Evolutionary conservation across 2,888 invertebrate genomes (phyloP).

Genomic region (Sepiola atlantica): DNA sequence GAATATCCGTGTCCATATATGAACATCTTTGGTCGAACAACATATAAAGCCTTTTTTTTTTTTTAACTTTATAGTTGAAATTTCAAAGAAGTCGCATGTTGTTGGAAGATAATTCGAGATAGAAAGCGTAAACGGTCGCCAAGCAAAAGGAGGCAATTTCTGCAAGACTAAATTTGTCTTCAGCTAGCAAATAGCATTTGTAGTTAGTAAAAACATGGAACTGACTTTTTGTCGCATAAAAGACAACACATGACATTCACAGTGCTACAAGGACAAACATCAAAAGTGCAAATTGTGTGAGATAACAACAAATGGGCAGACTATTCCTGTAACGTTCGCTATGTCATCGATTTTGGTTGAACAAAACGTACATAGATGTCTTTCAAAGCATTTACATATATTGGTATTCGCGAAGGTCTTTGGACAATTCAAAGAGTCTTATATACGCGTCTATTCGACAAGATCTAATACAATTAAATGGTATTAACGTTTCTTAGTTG

Average conservation of each 20-base stretch:
- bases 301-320: background rate
- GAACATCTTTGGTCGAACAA: background rate
- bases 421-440: background rate
- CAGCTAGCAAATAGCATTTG: background rate
- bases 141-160: background rate
- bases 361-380: background rate
- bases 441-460: background rate
- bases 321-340: background rate
- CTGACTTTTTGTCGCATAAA: background rate
- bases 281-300: background rate
- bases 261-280: background rate
- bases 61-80: no score
- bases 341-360: background rate
- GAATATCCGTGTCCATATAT: background rate
- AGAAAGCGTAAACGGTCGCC: background rate
- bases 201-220: background rate
- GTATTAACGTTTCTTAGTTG: background rate
- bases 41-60: background rate
- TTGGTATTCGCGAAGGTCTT: no score
- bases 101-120: background rate
- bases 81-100: background rate
- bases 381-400: background rate
- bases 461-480: background rate
- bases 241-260: conserved; percentile 2
- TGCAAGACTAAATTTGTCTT: background rate